Conservation (phyloP, 2,113 vertebrate genomes). For the Acanthochromis polyacanthus region DNA sequence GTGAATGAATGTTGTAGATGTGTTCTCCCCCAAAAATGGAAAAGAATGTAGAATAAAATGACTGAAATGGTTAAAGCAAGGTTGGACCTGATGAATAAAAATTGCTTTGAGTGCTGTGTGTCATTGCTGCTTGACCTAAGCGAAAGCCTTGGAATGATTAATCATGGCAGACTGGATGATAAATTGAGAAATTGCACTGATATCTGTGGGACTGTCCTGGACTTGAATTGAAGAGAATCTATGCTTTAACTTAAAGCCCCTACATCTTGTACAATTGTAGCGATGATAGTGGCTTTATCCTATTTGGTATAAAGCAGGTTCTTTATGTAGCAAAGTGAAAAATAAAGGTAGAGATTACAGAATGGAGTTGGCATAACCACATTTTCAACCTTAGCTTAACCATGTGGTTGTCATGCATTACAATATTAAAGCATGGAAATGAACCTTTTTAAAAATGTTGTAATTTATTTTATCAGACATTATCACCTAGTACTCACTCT, state of each 20-base stretch:
- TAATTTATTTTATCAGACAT: too few species aligned
- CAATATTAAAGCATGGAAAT: too few species aligned
- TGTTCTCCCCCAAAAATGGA: background rate
- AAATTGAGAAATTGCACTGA: conserved; percentile 40
- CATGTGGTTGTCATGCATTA: too few species aligned
- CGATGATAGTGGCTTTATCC: too few species aligned
- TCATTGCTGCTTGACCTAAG: conserved; percentile 45
- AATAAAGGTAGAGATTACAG: too few species aligned
- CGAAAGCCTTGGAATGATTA: conserved; percentile 54
- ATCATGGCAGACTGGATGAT: conserved; percentile 39
- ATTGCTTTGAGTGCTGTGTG: conserved; percentile 49
- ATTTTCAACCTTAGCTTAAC: too few species aligned
- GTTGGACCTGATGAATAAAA: conserved; percentile 45
- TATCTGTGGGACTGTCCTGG: conserved; percentile 23
- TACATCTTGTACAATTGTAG: too few species aligned
- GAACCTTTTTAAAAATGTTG: too few species aligned
- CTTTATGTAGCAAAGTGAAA: too few species aligned
- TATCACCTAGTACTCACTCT: too few species aligned
- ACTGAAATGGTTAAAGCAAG: conserved; percentile 28
- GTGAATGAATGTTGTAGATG: conserved; percentile 5
- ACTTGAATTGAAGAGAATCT: conserved; percentile 2
- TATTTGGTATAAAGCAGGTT: too few species aligned
- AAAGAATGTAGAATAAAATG: background rate
- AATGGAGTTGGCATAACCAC: too few species aligned
- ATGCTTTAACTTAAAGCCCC: background rate